phyloP scores from a whole-genome alignment of 2,888 invertebrate species.

The Melolontha melolontha region DNA sequence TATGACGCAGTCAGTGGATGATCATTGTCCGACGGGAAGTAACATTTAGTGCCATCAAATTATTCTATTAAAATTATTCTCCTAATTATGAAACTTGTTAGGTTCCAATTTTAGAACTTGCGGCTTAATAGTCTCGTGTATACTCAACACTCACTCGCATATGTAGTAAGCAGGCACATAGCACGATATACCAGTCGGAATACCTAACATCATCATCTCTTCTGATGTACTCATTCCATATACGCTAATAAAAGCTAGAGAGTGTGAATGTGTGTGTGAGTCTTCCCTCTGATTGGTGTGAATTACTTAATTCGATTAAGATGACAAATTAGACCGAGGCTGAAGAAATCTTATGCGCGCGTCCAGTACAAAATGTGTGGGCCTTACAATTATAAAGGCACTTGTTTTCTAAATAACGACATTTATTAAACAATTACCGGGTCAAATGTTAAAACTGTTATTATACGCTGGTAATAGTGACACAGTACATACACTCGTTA shows the following conservation, averaged over 20 bases:
- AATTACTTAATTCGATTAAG: constrained; percentile 43
- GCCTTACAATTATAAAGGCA: constrained; percentile 35
- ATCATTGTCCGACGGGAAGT: constrained; percentile 59
- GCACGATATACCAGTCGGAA: constrained; percentile 4
- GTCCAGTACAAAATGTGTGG: constrained; percentile 12
- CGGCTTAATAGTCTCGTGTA: constrained; percentile 35
- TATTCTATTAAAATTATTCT: constrained; percentile 64
- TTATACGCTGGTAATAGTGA: no score
- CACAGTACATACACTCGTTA: no score
- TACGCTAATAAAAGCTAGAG: neutral
- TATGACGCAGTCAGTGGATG: constrained; percentile 34
- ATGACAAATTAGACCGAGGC: constrained; percentile 34
- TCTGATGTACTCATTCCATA: neutral
- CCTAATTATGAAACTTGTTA: constrained; percentile 59
- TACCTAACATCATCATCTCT: neutral
- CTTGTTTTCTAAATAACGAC: constrained; percentile 37
- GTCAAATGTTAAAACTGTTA: constrained; percentile 32
- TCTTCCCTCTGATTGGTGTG: constrained; percentile 40
- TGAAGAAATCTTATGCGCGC: constrained; percentile 27
- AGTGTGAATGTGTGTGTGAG: constrained; percentile 16
- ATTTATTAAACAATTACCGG: constrained; percentile 37
- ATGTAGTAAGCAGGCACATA: constrained; percentile 6
- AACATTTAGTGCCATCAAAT: constrained; percentile 62
- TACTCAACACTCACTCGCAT: neutral
- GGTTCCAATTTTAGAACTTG: constrained; percentile 43